Conservation (phyloP, 2,113 vertebrate genomes). For the Pygathrix nemaeus region DNA sequence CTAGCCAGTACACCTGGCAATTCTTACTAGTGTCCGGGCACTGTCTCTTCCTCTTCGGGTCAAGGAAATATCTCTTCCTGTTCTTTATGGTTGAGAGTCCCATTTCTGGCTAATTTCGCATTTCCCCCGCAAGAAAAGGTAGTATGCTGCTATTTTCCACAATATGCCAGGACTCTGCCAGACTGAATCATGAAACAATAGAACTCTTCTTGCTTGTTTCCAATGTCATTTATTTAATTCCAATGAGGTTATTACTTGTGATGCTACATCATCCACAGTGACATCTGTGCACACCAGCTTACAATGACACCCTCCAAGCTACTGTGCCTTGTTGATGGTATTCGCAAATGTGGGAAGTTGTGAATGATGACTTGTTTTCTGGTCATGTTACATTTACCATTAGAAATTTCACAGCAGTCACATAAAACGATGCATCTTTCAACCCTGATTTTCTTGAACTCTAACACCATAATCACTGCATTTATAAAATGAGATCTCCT, state of each 20-base stretch:
- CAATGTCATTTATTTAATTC: neutral
- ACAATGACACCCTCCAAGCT: neutral
- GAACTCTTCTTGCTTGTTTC: neutral
- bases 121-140: neutral
- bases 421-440: neutral
- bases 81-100: neutral
- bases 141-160: neutral
- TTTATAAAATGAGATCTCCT: neutral
- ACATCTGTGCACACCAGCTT: neutral
- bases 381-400: neutral
- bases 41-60: neutral
- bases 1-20: neutral
- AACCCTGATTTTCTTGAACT: neutral
- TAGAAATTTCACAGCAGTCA: neutral
- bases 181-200: neutral
- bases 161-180: neutral
- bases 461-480: neutral
- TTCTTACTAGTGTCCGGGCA: neutral
- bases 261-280: fast-evolving
- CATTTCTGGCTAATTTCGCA: neutral
- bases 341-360: neutral
- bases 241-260: no score
- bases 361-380: neutral
- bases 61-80: neutral
- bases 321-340: neutral